Base-by-base conservation (phyloP, 2,797 vertebrate species). In the Echeneis naucrates region DNA sequence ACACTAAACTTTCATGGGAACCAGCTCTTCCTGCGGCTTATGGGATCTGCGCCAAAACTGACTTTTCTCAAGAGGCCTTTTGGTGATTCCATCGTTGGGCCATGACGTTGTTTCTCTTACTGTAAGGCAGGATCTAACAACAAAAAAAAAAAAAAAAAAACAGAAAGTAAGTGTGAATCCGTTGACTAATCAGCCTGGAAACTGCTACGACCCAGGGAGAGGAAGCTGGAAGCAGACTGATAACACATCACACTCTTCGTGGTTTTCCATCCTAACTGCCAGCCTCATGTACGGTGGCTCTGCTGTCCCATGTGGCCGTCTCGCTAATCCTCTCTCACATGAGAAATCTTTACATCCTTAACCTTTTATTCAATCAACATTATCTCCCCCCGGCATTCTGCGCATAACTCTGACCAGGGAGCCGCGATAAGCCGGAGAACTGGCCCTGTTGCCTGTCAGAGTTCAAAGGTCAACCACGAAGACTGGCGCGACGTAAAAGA, bases 201-300 rank as follows among this genome's bases (percentile, higher is more conserved):
- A 55, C 82, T 12, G 77, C 47, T 65, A 14, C 1, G 1, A 30
- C 42, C 21, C 12, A 2, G 17, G 60, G 32, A 68, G 66, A 83
- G 86, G 87, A 90, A 90, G 81, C 76, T 77, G 78, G 54, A 73
- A 50, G 7, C 50, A 0, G 62, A n/a, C 54, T 74, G 86, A 91
- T 90, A 92, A 86, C 48, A 58, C 33, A 5, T 30, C 2, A 40
- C 53, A 37, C 26, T 75, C 35, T 1, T 0, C 50, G 64, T 57
- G 75, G 72, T 81, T 85, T 86, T 66, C 23, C 65, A 57, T 27
- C 21, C 42, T 14, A 86, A 84, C 87, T 67, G 86, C 62, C 77
- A 65, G 11, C 42, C 35, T 67, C 51, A 8, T 37, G 9, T n/a
- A 33, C n/a, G 2, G 44, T 5, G 17, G 24, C 50, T 40, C 59